Percentiles rank a stretch among this genome's conserved stretches.
phyloP scores from a whole-genome alignment of 2,113 vertebrate genomes.

The Percina caprodes region DNA sequence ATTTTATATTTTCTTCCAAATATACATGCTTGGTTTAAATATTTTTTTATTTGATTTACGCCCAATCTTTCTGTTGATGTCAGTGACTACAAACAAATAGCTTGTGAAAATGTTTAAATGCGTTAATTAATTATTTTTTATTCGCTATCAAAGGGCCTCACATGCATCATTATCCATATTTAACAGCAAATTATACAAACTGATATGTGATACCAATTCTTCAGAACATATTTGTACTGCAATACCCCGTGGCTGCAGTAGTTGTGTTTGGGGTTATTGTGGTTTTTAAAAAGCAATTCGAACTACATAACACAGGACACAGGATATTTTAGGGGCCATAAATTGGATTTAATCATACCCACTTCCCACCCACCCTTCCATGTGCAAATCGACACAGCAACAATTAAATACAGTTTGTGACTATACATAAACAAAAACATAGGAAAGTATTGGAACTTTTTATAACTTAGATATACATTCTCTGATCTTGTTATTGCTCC shows the following conservation, averaged over 20 bases:
- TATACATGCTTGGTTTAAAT: neutral
- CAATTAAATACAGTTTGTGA: constrained; percentile 27
- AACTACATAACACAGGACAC: neutral
- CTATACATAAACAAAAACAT: constrained; percentile 6
- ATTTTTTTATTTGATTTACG: neutral
- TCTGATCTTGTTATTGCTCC: neutral
- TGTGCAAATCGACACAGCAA: constrained; percentile 38
- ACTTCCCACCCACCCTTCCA: neutral
- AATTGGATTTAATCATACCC: constrained; percentile 46
- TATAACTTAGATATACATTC: constrained; percentile 3
- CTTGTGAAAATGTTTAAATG: neutral
- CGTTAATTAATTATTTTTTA: neutral
- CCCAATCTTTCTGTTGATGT: no score
- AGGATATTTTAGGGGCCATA: neutral
- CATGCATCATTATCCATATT: neutral
- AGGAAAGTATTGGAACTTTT: neutral
- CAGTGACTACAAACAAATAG: neutral
- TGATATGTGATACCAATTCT: neutral
- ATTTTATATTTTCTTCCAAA: no score
- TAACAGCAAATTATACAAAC: neutral
- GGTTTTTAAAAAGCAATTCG: neutral
- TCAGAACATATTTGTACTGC: neutral
- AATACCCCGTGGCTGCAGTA: neutral
- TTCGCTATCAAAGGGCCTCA: neutral
- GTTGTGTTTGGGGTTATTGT: neutral